Evolutionary conservation across 2,888 invertebrate species (phyloP), one percentile per base, ranked within the genome.

Genomic region (Iphiclides podalirius): DNA sequence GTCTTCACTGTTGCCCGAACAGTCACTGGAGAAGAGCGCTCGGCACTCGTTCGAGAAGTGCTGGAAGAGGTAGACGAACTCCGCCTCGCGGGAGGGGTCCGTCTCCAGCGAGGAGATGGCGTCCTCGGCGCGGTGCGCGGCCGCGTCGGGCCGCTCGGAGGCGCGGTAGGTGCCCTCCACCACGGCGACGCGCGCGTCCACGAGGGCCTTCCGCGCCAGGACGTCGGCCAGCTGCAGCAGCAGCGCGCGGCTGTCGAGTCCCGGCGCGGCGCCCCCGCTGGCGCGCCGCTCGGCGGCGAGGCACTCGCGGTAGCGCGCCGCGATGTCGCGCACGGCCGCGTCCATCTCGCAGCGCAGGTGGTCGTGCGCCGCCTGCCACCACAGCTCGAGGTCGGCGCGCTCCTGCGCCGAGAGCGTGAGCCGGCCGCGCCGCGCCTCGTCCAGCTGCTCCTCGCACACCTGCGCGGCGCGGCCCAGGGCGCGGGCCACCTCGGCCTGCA

Each of bases 401-500:
- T 94, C 93, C 52, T 91, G 91, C 6, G 92, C 91, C n/a, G 91
- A 91, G 14, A 93, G 88, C 53, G 92, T 91, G 63, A 92, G 91
- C 46, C 91, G 90, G 40, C 88, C 87, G 54, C 78, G 72, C 16
- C 91, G 86, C 54, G 91, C 89, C 3, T 74, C 77, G 35, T 89
- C 89, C n/a, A 92, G 80, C 33, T 90, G 90, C 26, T 81, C 84
- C 64, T 94, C 94, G 70, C 94, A 94, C 2, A 91, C 82, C 64
- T 92, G 92, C 3, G 93, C 93, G 48, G 93, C 94, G 33, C 93
- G 90, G 64, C 90, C 87, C 67, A 94, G 90, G 4, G 94, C 93
- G 52, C 94, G 93, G 12, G 93, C 91, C 53, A 95, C 93, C 79
- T 95, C 95, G 0, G 94, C 93, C 66, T 94, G 94, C 17, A 95